phyloP scores from a whole-genome alignment of 2,888 invertebrate genomes.

The Amiota minor region DNA sequence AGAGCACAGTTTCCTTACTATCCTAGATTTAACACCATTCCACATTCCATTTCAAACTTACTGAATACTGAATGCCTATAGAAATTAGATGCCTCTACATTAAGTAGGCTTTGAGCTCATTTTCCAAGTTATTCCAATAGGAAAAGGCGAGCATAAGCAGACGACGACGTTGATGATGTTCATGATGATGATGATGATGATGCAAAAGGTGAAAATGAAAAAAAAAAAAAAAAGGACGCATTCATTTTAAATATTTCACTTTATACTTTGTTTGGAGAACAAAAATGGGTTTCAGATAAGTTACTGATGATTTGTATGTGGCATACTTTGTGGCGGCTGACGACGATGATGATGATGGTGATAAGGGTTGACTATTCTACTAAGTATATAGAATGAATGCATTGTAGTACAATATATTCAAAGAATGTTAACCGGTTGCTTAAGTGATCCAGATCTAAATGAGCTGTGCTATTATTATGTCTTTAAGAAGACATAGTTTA shows the following conservation, averaged over 20 bases:
- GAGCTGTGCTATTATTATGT: neutral
- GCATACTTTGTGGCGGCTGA: constrained; percentile 16
- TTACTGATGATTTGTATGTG: constrained; percentile 6
- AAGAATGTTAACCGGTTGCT: constrained; percentile 13
- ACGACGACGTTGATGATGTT: neutral
- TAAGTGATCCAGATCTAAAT: constrained; percentile 21
- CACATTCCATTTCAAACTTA: neutral
- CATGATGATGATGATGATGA: neutral
- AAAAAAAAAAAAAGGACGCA: neutral
- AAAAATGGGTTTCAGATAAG: constrained; percentile 21
- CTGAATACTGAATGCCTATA: neutral
- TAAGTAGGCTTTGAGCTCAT: constrained; percentile 2
- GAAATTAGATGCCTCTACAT: constrained; percentile 15
- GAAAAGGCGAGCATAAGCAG: neutral
- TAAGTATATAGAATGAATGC: neutral
- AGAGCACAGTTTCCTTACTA: neutral
- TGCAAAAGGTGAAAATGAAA: constrained; percentile 3
- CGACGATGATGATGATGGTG: too few species aligned
- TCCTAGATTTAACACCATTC: neutral
- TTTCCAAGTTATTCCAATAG: neutral
- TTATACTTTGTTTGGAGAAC: neutral
- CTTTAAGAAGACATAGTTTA: neutral
- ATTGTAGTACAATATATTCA: neutral
- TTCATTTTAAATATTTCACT: constrained; percentile 14
- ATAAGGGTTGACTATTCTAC: neutral